phyloP scores from a whole-genome alignment of 2,888 invertebrate species.

The Catocala fraxini region DNA sequence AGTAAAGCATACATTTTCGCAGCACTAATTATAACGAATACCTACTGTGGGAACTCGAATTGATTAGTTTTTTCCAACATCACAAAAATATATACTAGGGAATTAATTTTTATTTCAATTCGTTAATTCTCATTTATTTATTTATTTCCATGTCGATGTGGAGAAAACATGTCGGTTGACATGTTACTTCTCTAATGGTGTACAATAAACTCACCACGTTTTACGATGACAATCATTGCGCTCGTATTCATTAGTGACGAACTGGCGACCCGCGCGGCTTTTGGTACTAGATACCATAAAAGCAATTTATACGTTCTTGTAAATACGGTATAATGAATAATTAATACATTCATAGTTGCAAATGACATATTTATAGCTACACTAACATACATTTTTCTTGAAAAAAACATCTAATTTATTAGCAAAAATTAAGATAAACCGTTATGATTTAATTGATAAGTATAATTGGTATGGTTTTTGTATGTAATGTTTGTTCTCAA shows the following conservation, averaged over 20 bases:
- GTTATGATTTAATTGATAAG: constrained; percentile 42
- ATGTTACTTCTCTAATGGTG: constrained; percentile 41
- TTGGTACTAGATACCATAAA: constrained; percentile 44
- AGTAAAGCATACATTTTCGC: not conserved
- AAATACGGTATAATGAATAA: constrained; percentile 54
- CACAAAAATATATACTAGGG: constrained; percentile 14
- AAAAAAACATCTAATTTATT: constrained; percentile 31
- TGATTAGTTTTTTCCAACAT: not conserved
- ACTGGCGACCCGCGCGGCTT: constrained; percentile 23
- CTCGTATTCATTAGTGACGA: constrained; percentile 49
- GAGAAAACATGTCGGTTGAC: constrained; percentile 41
- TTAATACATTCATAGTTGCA: constrained; percentile 44
- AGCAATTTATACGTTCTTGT: constrained; percentile 50
- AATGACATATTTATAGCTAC: constrained; percentile 48
- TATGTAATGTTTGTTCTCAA: constrained; percentile 15
- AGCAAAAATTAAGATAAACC: constrained; percentile 28
- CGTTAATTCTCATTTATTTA: constrained; percentile 37
- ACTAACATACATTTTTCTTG: constrained; percentile 21
- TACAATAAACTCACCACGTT: constrained; percentile 51
- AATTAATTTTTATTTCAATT: constrained; percentile 35
- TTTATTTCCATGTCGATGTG: constrained; percentile 34
- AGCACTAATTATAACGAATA: constrained; percentile 3
- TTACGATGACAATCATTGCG: constrained; percentile 54
- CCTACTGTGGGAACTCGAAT: constrained; percentile 12
- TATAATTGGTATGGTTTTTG: constrained; percentile 26